phyloP scores from a whole-genome alignment of 35 echinoderm and acorn worm genomes.

The Heliocidaris erythrogramma region DNA sequence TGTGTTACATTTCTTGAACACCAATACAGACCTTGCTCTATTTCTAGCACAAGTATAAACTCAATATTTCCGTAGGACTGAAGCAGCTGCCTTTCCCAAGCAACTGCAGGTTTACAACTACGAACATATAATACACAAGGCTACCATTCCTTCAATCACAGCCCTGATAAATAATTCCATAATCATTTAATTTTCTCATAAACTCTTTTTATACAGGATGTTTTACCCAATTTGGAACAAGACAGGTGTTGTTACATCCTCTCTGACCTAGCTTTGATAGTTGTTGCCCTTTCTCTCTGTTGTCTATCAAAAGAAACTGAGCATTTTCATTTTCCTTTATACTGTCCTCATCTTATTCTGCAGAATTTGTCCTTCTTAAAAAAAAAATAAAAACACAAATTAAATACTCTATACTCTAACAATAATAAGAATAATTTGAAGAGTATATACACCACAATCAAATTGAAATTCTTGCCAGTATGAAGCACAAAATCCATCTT shows the following conservation, averaged over 20 bases:
- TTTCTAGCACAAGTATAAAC: background rate
- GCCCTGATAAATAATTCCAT: background rate
- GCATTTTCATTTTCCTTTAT: background rate
- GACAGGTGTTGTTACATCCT: conserved; percentile 7
- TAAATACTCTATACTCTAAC: no score
- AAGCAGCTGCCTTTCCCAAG: background rate
- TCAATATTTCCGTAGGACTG: background rate
- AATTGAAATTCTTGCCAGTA: no score
- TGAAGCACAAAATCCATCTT: no score
- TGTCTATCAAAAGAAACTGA: background rate
- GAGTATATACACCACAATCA: no score
- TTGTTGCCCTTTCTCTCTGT: background rate
- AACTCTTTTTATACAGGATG: background rate
- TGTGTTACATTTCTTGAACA: background rate
- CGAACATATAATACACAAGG: background rate
- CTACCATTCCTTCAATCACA: background rate
- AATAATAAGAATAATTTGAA: no score
- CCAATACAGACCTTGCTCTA: background rate
- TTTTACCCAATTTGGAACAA: background rate
- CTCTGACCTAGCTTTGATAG: background rate
- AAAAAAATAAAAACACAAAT: no score
- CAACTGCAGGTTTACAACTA: background rate
- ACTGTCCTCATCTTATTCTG: no score
- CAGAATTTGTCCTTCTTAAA: no score
- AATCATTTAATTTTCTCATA: background rate